Percentiles rank a stretch among this genome's conserved stretches.
Conservation (phyloP, 2,888 invertebrate genomes). For the Diachrysia chrysitis region DNA sequence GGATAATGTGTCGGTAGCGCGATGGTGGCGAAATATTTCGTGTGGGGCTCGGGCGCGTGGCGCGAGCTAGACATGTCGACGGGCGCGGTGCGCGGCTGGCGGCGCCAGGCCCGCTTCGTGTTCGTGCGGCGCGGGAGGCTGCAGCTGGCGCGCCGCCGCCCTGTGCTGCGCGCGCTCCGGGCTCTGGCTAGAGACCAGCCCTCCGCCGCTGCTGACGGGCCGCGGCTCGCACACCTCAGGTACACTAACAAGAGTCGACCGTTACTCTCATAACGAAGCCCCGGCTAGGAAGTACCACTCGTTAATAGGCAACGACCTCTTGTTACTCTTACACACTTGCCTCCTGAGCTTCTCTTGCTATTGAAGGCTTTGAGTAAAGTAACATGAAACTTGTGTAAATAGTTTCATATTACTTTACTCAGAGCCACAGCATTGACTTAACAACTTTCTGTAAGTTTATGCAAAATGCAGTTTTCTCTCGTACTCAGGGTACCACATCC, state of each 20-base stretch:
- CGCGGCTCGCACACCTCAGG: constrained; percentile 59
- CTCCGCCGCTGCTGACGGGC: constrained; percentile 56
- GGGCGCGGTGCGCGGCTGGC: constrained; percentile 61
- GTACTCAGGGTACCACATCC: no score
- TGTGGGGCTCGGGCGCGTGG: constrained; percentile 68
- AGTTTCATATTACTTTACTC: no score
- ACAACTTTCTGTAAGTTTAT: no score
- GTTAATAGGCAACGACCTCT: no score
- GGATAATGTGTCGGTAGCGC: not conserved
- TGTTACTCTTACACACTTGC: no score
- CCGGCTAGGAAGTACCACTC: no score
- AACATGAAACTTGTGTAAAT: no score
- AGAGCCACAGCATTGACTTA: no score
- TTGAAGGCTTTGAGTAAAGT: no score
- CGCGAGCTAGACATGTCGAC: constrained; percentile 62
- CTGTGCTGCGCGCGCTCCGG: constrained; percentile 65
- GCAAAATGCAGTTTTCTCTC: no score
- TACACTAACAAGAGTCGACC: constrained; percentile 16
- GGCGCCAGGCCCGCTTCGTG: constrained; percentile 59
- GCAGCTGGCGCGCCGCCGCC: constrained; percentile 51
- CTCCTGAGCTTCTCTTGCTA: no score
- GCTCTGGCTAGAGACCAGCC: constrained; percentile 55
- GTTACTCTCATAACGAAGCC: no score
- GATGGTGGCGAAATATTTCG: constrained; percentile 57
- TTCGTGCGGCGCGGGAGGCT: constrained; percentile 57